These are phyloP conservation scores for Eidolon dupreanum DNA, from an alignment of 2,797 vertebrate species.

Conservation along the genomic window DNA sequence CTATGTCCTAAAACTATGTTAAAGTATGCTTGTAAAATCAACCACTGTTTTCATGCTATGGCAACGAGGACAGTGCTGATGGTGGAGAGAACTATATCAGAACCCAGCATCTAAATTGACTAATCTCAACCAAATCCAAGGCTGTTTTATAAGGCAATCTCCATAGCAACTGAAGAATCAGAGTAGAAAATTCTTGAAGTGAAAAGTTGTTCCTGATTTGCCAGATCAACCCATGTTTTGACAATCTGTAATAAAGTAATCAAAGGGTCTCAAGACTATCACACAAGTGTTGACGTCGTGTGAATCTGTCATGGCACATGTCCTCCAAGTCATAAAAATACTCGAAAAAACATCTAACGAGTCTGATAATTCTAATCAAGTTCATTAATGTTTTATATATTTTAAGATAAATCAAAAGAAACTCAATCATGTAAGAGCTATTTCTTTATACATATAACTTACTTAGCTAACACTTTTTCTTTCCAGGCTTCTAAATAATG, in stretches of 20 bases:
- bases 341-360: background rate
- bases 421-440: background rate
- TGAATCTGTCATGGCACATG: constrained; percentile 50
- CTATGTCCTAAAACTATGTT: background rate
- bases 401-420: constrained; percentile 32
- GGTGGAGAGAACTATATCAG: background rate
- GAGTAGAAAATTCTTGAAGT: constrained; percentile 58
- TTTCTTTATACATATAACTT: constrained; percentile 3
- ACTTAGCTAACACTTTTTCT: background rate
- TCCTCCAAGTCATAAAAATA: constrained; percentile 41
- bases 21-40: background rate
- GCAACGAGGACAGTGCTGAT: background rate
- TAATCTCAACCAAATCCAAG: constrained; percentile 54
- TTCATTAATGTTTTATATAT: constrained; percentile 49
- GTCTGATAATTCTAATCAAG: constrained; percentile 44
- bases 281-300: constrained; percentile 40
- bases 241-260: constrained; percentile 68
- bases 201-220: constrained; percentile 64
- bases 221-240: constrained; percentile 65
- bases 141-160: constrained; percentile 53
- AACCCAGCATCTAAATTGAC: background rate
- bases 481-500: background rate
- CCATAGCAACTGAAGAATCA: constrained; percentile 64
- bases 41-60: background rate
- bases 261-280: constrained; percentile 54